Base-by-base conservation (phyloP, 1,140 invertebrate genomes). In the Rhynchophorus ferrugineus region DNA sequence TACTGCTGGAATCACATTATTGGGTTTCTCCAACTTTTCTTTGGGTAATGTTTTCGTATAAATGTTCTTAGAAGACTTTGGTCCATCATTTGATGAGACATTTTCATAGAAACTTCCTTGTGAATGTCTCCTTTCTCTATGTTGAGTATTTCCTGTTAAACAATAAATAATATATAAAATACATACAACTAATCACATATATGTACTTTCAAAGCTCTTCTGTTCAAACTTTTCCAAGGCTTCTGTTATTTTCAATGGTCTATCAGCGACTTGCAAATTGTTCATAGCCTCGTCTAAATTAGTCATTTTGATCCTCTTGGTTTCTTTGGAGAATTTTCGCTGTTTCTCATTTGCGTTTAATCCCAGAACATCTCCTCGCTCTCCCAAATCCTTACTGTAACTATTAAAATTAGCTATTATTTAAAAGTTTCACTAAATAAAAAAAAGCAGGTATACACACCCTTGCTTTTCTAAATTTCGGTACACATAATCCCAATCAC, bases 401-500 rank as follows among this genome's bases (percentile, higher is more conserved):
- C 53, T 49, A 36, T 18, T 24, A 49, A 49, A 8, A 47, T 7
- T 45, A 17, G n/a, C 17, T 3, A 13, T 19, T 17, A 18, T 41
- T 41, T 17, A 41, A 41, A 16, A 17, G 38, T 41, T 41, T 41
- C 9, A 3, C n/a, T 14, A 36, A 14, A 11, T 38, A 11, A 14
- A 38, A 38, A 6, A 20, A 44, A 19, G 6, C 6, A 44, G 13
- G 2, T n/a, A 24, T 17, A 22, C 20, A 47, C 48, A 54, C 1
- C 84, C 81, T 56, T 82, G 78, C 57, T 77, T 84, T 50, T 86
- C 82, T 2, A 88, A 69, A 67, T 85, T 85, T 55, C 80, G 75
- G 61, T 83, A 88, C 0, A 89, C 87, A 63, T 85, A 88, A 62
- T 85, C 83, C 85, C 85, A 88, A 39, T 77, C 78, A 65, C 54